Conservation (phyloP, 2,797 vertebrate species). For the Anabacerthia variegaticeps region DNA sequence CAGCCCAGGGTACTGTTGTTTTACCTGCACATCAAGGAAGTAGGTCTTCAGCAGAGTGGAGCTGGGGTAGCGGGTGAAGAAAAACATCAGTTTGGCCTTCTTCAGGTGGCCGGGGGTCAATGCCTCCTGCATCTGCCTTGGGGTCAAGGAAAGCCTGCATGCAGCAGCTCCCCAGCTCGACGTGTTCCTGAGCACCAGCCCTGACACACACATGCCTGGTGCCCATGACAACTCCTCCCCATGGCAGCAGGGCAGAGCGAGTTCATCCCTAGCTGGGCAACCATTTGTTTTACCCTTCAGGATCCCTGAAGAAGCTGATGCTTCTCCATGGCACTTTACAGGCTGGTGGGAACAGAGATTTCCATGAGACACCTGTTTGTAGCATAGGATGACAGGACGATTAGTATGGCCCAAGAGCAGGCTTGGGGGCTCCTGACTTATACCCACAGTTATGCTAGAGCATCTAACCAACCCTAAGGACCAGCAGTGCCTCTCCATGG, state of each 20-base stretch:
- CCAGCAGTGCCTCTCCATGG: background rate
- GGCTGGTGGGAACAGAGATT: background rate
- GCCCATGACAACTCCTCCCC: background rate
- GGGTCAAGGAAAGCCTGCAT: slow-evolving; percentile 78
- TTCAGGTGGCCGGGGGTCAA: slow-evolving; percentile 94
- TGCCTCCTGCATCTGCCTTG: slow-evolving; percentile 87
- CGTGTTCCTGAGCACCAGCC: background rate
- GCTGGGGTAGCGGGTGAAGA: slow-evolving; percentile 96
- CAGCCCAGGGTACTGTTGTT: background rate
- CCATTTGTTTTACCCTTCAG: background rate
- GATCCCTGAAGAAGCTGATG: background rate
- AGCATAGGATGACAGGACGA: background rate
- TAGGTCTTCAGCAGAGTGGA: slow-evolving; percentile 91
- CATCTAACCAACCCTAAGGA: background rate
- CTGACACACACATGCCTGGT: background rate
- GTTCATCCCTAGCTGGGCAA: background rate
- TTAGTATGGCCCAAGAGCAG: background rate
- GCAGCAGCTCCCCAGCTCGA: accelerated
- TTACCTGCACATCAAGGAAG: slow-evolving; percentile 95
- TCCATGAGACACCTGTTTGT: background rate
- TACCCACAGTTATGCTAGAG: background rate
- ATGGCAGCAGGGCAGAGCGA: background rate
- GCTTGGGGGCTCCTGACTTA: background rate
- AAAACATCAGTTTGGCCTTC: slow-evolving; percentile 98
- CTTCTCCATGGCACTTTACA: background rate